A percentile compares a stretch with the other conserved stretches of the same genome.
Conservation (phyloP, 2,113 vertebrate species). For the Gadus chalcogrammus region DNA sequence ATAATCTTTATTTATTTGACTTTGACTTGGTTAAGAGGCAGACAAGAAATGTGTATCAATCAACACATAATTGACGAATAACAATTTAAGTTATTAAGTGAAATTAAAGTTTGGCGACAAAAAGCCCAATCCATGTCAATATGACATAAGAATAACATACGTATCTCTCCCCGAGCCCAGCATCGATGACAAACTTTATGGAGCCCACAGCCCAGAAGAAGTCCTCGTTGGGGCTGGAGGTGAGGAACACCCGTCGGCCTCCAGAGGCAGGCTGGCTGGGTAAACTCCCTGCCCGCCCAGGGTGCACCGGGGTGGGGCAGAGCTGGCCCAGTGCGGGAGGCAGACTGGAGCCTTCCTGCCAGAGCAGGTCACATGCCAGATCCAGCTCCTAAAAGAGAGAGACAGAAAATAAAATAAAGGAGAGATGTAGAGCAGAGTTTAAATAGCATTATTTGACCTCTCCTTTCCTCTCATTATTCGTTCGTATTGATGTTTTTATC, state of each 20-base stretch:
- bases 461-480: no score
- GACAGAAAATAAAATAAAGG: neutral
- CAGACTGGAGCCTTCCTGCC: conserved; percentile 66
- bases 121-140: no score
- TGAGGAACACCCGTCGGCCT: conserved; percentile 78
- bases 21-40: no score
- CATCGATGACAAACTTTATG: conserved; percentile 81
- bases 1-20: no score
- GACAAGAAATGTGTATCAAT: no score
- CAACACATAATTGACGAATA: no score
- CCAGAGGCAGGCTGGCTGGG: conserved; percentile 49
- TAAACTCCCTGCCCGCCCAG: conserved; percentile 60
- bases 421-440: neutral
- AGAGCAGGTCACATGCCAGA: conserved; percentile 75
- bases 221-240: conserved; percentile 78
- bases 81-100: no score
- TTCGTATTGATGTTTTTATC: no score
- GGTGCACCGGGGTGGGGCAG: conserved; percentile 75
- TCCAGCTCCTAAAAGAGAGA: conserved; percentile 76
- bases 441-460: no score
- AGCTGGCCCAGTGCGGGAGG: conserved; percentile 75
- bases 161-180: conserved; percentile 79
- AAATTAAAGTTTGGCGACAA: no score
- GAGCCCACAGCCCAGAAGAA: conserved; percentile 74
- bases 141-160: conserved; percentile 59